These are phyloP conservation scores for Rhea pennata DNA, from an alignment of 2,113 vertebrate species.

Conservation along the genomic window DNA sequence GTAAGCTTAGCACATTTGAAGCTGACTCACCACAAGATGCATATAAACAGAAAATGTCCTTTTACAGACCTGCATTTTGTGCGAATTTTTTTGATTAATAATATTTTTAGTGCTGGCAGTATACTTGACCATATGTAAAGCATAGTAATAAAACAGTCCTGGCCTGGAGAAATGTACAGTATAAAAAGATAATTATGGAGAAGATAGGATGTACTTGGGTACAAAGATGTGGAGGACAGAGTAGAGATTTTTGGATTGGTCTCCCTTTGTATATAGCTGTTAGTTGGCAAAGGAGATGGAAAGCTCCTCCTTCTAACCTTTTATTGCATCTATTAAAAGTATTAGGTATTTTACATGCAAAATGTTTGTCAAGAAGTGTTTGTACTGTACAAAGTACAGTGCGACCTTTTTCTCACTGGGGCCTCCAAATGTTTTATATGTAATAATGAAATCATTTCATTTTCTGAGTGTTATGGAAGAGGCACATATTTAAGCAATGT, in stretches of 20 bases:
- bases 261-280: constrained; percentile 20
- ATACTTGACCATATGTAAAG: constrained; percentile 23
- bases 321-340: constrained; percentile 34
- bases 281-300: background rate
- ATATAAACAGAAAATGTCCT: constrained; percentile 46
- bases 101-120: constrained; percentile 4
- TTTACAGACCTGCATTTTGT: constrained; percentile 47
- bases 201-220: constrained; percentile 34
- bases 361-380: background rate
- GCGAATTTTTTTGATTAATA: constrained; percentile 59
- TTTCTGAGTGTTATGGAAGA: background rate
- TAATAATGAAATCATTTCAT: background rate
- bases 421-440: background rate
- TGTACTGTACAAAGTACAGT: background rate
- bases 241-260: constrained; percentile 8
- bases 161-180: background rate
- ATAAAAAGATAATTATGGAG: constrained; percentile 27
- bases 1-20: constrained; percentile 39
- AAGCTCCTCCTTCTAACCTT: constrained; percentile 6
- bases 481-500: background rate
- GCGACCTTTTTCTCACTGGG: background rate
- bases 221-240: background rate
- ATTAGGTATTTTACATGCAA: background rate
- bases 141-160: background rate
- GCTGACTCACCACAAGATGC: constrained; percentile 51